Evolutionary conservation across 2,113 vertebrate genomes (phyloP).

Genomic region (Nematolebias whitei): DNA sequence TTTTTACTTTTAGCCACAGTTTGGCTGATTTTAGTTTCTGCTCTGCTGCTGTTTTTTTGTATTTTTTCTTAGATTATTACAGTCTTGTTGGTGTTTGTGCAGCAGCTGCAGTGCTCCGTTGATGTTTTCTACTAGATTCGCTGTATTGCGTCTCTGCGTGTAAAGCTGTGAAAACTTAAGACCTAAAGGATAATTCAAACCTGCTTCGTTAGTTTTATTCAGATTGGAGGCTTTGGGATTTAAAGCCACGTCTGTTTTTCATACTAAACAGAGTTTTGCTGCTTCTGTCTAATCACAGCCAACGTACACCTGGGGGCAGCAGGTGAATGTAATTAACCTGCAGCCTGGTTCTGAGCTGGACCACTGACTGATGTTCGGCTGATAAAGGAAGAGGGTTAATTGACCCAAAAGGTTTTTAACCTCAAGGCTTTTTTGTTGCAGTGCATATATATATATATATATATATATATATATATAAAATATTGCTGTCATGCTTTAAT

Average conservation of each 20-base stretch:
- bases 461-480: too few relatives aligned
- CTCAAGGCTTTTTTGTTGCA: background rate
- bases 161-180: background rate
- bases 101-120: too few relatives aligned
- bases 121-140: too few relatives aligned
- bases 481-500: too few relatives aligned
- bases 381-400: conserved; percentile 46
- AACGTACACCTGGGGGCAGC: conserved; percentile 26
- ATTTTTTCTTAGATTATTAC: too few relatives aligned
- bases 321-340: conserved; percentile 73
- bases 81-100: too few relatives aligned
- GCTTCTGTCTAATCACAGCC: conserved; percentile 38
- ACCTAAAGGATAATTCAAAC: background rate
- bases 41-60: too few relatives aligned
- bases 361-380: conserved; percentile 13
- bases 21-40: too few relatives aligned
- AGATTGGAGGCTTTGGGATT: background rate
- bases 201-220: conserved; percentile 1
- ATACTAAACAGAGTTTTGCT: background rate
- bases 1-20: too few relatives aligned
- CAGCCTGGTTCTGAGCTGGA: conserved; percentile 9
- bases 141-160: background rate
- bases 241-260: background rate
- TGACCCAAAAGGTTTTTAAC: conserved; percentile 11
- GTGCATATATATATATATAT: too few relatives aligned